Percentiles rank a stretch among this genome's conserved stretches.
Evolutionary conservation across 2,113 vertebrate species (phyloP).

Genomic region (Eubucco bourcierii): DNA sequence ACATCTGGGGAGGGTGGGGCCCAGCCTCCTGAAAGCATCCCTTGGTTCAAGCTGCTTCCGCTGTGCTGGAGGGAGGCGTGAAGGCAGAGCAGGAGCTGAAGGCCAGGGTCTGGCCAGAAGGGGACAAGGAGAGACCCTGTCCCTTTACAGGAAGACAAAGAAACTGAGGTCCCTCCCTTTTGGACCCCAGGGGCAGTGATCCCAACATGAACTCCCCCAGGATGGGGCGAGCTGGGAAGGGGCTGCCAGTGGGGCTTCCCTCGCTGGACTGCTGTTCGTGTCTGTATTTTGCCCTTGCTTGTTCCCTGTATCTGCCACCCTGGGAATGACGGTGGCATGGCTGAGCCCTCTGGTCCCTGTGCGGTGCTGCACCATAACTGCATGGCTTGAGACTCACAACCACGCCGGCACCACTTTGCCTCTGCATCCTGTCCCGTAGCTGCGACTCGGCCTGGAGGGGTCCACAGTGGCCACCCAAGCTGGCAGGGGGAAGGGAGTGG

Average conservation of each 20-base stretch:
- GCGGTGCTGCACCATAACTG: slow-evolving; percentile 72
- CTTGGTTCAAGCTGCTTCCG: background rate
- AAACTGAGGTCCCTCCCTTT: background rate
- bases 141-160: background rate
- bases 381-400: slow-evolving; percentile 74
- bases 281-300: slow-evolving; percentile 62
- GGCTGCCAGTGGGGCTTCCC: background rate
- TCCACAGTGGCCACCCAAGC: background rate
- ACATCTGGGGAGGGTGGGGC: background rate
- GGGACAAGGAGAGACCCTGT: background rate
- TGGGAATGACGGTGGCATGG: slow-evolving; percentile 46
- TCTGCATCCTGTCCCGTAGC: slow-evolving; percentile 25
- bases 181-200: background rate
- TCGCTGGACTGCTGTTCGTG: background rate
- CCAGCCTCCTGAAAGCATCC: background rate
- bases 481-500: background rate
- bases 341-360: slow-evolving; percentile 55
- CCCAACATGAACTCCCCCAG: fast-evolving
- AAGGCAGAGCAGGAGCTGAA: background rate
- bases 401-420: slow-evolving; percentile 13
- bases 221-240: background rate
- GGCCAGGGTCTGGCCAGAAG: background rate
- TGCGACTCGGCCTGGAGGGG: background rate
- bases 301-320: slow-evolving; percentile 29
- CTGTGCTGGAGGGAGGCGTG: background rate